phyloP scores from a whole-genome alignment of 2,113 vertebrate species.

The Tupaia chinensis region DNA sequence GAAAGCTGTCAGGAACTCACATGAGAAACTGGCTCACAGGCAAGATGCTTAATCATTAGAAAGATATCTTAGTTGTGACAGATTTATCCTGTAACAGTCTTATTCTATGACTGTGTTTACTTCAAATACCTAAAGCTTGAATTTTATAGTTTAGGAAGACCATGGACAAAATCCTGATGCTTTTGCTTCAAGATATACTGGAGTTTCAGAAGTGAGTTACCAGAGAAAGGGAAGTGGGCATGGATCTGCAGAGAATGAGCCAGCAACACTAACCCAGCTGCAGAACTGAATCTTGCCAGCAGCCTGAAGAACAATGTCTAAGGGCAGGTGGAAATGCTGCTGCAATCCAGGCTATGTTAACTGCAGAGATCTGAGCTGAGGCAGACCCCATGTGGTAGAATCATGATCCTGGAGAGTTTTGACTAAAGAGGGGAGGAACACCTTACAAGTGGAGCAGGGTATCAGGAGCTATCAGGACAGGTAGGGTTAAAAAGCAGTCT shows the following conservation, averaged over 20 bases:
- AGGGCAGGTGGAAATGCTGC: background rate
- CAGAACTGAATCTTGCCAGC: background rate
- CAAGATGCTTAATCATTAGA: conserved; percentile 23
- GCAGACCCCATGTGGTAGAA: background rate
- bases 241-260: background rate
- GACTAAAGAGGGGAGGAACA: background rate
- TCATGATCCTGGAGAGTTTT: background rate
- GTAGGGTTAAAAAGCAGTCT: background rate
- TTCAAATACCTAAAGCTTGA: background rate
- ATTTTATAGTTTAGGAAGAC: background rate
- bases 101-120: background rate
- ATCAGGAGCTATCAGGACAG: background rate
- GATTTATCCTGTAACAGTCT: background rate
- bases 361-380: background rate
- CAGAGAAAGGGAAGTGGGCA: background rate
- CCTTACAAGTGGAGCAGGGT: background rate
- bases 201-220: background rate
- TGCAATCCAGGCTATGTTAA: background rate
- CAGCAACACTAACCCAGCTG: background rate
- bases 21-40: background rate
- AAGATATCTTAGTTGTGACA: background rate
- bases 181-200: background rate
- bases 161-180: background rate
- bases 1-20: background rate
- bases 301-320: background rate